Evolutionary conservation across 2,113 vertebrate species (phyloP), one percentile per base, ranked within the genome.

Genomic region (Ciconia stormi): DNA sequence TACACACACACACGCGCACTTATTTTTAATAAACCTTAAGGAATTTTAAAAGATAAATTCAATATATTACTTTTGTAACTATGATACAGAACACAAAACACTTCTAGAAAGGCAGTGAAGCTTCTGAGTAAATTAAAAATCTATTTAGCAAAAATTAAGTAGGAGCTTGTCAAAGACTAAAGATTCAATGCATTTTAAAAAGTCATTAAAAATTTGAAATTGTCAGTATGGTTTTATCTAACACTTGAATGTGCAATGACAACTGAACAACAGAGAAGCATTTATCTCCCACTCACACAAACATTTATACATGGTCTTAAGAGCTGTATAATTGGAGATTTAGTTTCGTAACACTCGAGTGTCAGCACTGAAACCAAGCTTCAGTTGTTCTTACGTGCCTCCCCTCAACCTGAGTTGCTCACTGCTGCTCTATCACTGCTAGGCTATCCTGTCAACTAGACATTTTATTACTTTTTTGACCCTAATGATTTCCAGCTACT

Each of bases 1-100:
- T 1, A 46, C 0, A 62, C 1, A 46, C 8, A 18, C 6, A 16
- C 1, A 4, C 0, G 18, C 0, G 1, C 2, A 14, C 5, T 4
- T 14, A 38, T 29, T 81, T 74, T 50, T 36, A 78, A 81, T 42
- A 73, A 80, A 53, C 2, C 11, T 50, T 53, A 15, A 38, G 16
- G 9, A 42, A 62, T 70, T 78, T 81, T 40, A 61, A 38, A 59
- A 78, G 6, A 15, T 7, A 29, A 52, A 66, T 63, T 74, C 7
- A 6, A 14, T 53, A 42, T 56, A 81, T 36, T 92, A 56, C 22
- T 47, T 70, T 49, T 82, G 5, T 44, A 88, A 49, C 55, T 55
- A 22, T 3, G 11, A 80, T 15, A 72, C 4, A 77, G 25, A 92
- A 70, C 16, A 61, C 15, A 70, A 76, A 71, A 49, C 47, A 23